These are phyloP conservation scores for Polyergus mexicanus DNA, from an alignment of 1,140 invertebrate species.

Conservation along the genomic window DNA sequence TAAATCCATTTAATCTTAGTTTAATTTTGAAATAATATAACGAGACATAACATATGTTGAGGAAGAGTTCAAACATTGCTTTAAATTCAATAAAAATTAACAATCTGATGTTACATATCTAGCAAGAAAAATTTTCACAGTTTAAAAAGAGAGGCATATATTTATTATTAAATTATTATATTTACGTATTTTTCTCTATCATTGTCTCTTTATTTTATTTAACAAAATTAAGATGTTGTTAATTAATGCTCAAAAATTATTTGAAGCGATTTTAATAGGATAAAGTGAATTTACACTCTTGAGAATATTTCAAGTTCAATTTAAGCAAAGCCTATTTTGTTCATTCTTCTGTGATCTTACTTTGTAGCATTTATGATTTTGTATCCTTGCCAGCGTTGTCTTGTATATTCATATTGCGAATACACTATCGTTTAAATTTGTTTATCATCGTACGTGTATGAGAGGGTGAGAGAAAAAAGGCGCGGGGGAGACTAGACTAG, in stretches of 20 bases:
- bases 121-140: neutral
- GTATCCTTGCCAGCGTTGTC: slow-evolving; percentile 12
- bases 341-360: neutral
- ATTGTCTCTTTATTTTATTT: neutral
- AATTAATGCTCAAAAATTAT: neutral
- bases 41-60: neutral
- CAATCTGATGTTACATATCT: neutral
- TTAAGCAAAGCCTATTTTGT: neutral
- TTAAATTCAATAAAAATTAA: neutral
- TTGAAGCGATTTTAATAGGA: neutral
- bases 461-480: neutral
- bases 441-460: neutral
- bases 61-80: neutral
- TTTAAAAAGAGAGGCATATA: neutral
- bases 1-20: neutral
- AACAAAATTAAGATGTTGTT: neutral
- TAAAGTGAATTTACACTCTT: neutral
- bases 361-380: slow-evolving; percentile 11
- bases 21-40: neutral
- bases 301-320: neutral
- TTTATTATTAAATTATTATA: no score
- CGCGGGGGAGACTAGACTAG: neutral
- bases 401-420: neutral
- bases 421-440: slow-evolving; percentile 29
- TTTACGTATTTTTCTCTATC: neutral